A percentile compares a stretch with the other conserved stretches of the same genome.
Evolutionary conservation across 2,888 invertebrate species (phyloP).

Genomic region (Harpalus rufipes): DNA sequence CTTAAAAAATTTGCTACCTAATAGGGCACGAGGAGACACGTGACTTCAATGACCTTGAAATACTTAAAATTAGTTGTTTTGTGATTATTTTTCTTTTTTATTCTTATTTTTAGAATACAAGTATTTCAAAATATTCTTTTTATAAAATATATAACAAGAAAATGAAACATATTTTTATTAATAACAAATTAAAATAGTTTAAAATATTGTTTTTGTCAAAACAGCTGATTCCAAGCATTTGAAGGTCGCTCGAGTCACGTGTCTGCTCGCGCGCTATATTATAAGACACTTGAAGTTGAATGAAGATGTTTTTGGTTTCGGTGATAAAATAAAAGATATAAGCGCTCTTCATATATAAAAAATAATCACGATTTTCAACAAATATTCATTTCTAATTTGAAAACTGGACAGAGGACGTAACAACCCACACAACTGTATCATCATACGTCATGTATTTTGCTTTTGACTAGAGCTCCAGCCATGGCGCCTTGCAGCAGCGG

Average conservation of each 20-base stretch:
- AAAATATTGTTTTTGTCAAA: too few species aligned
- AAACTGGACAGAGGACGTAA: conserved; percentile 43
- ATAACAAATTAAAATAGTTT: too few species aligned
- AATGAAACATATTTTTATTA: too few species aligned
- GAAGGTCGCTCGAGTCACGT: too few species aligned
- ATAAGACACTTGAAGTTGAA: conserved; percentile 65
- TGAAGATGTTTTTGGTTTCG: conserved; percentile 56
- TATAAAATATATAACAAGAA: too few species aligned
- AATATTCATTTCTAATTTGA: conserved; percentile 55
- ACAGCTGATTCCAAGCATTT: too few species aligned
- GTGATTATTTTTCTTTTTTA: too few species aligned
- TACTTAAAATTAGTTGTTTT: too few species aligned
- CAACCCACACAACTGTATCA: conserved; percentile 25
- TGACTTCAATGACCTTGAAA: too few species aligned
- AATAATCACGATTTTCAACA: conserved; percentile 52
- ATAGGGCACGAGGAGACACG: too few species aligned
- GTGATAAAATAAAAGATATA: conserved; percentile 51
- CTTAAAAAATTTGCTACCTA: conserved; percentile 49
- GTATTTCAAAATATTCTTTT: too few species aligned
- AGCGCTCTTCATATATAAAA: conserved; percentile 47
- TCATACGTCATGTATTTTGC: conserved; percentile 64
- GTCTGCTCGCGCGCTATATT: background rate
- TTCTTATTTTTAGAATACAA: too few species aligned
- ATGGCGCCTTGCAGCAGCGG: conserved; percentile 27
- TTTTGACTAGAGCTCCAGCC: conserved; percentile 9